Evolutionary conservation across 2,113 vertebrate genomes (phyloP), one percentile per base, ranked within the genome.

Genomic region (Cettia cetti): DNA sequence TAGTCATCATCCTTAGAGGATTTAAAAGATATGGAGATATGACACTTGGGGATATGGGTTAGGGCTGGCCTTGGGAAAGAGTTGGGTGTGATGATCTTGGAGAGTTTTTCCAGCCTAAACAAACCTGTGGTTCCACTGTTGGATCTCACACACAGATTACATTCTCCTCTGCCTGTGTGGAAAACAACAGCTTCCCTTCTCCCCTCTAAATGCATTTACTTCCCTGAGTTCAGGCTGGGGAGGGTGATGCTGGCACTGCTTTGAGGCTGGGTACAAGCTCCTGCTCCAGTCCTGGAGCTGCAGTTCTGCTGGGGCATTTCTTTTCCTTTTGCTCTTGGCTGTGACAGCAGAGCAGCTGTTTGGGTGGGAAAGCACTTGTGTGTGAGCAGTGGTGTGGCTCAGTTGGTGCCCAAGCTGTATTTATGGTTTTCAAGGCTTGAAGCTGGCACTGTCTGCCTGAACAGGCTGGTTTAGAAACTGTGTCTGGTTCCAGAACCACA

Each of bases 361-460:
- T 53, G 90, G 95, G 89, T 70, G 80, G 83, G 78, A 64, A 75
- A 63, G 33, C 77, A 2, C 61, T 50, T 2, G 61, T 78, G 82
- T 44, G 60, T 20, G 80, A 93, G 80, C 76, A 40, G 60, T 2
- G 88, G 28, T 40, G 71, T 12, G 65, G 50, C 65, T 49, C 77
- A 20, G 80, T 68, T 76, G 80, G 24, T 91, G 94, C 72, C 86
- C 94, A 90, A 14, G 89, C 87, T 95, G 84, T 82, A 64, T 60
- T 92, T 63, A 59, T 8, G 64, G 52, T 79, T 79, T 82, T 8
- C 66, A 18, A 70, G 81, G 78, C 90, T 94, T 7, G 1, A 15
- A n/a, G 84, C 82, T 95, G 94, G 82, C 94, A 94, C 69, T 40
- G 72, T 35, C 69, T 75, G 78, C 77, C 66, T 49, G 45, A 47